Conservation (phyloP, 2,797 vertebrate species). For the Propithecus deckenii region DNA sequence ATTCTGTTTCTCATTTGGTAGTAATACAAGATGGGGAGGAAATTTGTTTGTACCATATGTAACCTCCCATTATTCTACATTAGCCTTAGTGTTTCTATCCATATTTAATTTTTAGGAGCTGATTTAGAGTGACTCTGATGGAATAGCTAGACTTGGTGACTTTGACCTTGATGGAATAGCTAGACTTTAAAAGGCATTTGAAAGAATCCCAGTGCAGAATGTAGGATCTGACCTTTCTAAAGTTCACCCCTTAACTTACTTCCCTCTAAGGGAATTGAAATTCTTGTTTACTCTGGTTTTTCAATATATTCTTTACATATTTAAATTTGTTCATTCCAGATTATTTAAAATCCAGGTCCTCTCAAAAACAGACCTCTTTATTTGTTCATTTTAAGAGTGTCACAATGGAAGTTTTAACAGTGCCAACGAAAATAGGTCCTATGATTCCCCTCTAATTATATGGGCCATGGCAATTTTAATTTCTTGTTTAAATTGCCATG, state of each 20-base stretch:
- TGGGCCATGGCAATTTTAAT: constrained; percentile 28
- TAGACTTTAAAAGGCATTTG: constrained; percentile 79
- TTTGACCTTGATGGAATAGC: constrained; percentile 79
- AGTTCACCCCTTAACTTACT: constrained; percentile 72
- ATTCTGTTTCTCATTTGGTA: constrained; percentile 89
- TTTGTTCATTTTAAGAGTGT: constrained; percentile 28
- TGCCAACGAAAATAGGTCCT: constrained; percentile 1
- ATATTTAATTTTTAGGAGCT: constrained; percentile 64
- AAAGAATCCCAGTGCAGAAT: constrained; percentile 73
- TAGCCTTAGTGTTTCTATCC: constrained; percentile 59
- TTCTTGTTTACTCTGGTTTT: constrained; percentile 68
- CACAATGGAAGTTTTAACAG: constrained; percentile 37
- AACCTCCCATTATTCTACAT: constrained; percentile 65
- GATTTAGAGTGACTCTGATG: constrained; percentile 75
- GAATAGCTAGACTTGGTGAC: constrained; percentile 75
- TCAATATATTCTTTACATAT: constrained; percentile 56
- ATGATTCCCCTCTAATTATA: constrained; percentile 43
- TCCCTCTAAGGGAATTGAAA: constrained; percentile 77
- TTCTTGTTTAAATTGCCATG: constrained; percentile 32
- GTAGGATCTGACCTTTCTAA: constrained; percentile 74
- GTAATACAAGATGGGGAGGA: constrained; percentile 87
- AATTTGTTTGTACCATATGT: constrained; percentile 55
- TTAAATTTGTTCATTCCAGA: constrained; percentile 59
- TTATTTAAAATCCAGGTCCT: constrained; percentile 59
- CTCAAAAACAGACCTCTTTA: constrained; percentile 44